A percentile compares a stretch with the other conserved stretches of the same genome.
phyloP scores from a whole-genome alignment of 2,888 invertebrate genomes.

The Ennomos quercinarius region DNA sequence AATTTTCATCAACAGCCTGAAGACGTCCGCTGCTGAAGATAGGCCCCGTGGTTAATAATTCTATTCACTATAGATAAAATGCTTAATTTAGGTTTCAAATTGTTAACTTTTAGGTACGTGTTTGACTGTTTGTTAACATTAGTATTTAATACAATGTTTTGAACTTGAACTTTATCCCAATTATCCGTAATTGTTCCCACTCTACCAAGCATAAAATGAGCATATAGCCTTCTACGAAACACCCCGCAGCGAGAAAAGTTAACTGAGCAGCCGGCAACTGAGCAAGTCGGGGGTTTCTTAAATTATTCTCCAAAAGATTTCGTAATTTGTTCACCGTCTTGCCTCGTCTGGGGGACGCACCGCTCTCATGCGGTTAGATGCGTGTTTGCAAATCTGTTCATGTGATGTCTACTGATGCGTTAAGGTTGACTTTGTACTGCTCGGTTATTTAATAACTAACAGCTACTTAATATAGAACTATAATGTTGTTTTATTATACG shows the following conservation, averaged over 20 bases:
- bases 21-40: no score
- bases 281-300: conserved; percentile 64
- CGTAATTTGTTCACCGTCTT: conserved; percentile 80
- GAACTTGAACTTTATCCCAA: background rate
- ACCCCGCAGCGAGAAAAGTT: conserved; percentile 65
- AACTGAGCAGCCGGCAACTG: conserved; percentile 47
- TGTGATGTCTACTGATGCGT: background rate
- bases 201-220: conserved; percentile 25
- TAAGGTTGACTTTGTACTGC: no score
- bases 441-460: no score
- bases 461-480: no score
- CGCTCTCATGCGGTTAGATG: conserved; percentile 59
- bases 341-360: conserved; percentile 53
- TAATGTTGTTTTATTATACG: no score
- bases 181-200: conserved; percentile 1
- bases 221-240: conserved; percentile 49
- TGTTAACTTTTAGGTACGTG: background rate
- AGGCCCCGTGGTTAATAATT: no score
- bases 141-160: conserved; percentile 7
- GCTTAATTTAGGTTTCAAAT: no score
- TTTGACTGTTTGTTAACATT: background rate
- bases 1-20: no score
- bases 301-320: conserved; percentile 84
- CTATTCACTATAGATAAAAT: no score
- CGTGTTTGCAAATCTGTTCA: conserved; percentile 25